Evolutionary conservation across 2,797 vertebrate genomes (phyloP).

Genomic region (Microchirus variegatus): DNA sequence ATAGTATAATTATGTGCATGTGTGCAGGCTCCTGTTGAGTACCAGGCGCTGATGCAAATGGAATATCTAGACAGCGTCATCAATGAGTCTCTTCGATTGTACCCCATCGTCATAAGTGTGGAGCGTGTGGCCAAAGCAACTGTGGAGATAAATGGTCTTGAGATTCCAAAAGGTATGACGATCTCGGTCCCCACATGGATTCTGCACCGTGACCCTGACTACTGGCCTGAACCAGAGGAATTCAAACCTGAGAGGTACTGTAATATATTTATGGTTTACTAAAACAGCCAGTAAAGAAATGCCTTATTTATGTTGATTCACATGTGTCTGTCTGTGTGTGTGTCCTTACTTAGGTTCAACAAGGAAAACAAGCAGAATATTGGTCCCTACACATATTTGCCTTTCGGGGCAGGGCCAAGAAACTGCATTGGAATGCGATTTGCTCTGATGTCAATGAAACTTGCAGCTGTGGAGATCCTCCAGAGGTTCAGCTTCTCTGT

Average conservation of each 20-base stretch:
- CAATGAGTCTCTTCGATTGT: constrained; percentile 78
- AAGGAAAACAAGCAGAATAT: constrained; percentile 78
- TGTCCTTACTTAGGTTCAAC: constrained; percentile 77
- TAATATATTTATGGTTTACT: background rate
- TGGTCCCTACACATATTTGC: constrained; percentile 81
- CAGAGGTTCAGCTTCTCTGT: constrained; percentile 79
- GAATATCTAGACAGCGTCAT: constrained; percentile 82
- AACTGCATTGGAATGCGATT: constrained; percentile 90
- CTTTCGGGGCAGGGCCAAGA: constrained; percentile 84
- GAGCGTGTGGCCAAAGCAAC: constrained; percentile 82
- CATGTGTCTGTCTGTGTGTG: background rate
- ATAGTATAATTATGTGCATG: constrained; percentile 1
- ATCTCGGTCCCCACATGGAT: constrained; percentile 68
- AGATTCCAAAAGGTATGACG: constrained; percentile 73
- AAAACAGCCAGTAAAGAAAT: background rate
- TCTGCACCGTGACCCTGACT: constrained; percentile 69
- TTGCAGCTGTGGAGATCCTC: constrained; percentile 76
- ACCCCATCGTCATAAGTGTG: constrained; percentile 57
- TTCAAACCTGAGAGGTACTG: constrained; percentile 83
- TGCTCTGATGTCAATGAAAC: constrained; percentile 81
- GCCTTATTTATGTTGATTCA: background rate
- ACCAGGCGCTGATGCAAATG: constrained; percentile 78
- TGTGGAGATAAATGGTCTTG: constrained; percentile 73
- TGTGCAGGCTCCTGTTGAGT: constrained; percentile 68
- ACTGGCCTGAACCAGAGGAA: constrained; percentile 79